These are phyloP conservation scores for Pyrrhia umbra DNA, from an alignment of 2,888 invertebrate species.

Conservation along the genomic window DNA sequence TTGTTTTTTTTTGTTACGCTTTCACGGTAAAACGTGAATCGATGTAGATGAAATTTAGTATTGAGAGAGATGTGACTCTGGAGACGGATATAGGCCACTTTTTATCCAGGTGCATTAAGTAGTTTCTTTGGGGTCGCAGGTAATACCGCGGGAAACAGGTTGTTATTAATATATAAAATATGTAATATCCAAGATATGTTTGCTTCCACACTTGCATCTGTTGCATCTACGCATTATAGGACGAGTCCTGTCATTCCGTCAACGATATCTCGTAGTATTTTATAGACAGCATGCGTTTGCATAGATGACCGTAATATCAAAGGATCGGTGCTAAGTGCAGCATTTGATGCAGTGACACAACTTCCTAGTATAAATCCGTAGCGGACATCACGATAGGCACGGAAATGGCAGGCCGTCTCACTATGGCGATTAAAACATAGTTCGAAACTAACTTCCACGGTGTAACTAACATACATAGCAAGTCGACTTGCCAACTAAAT, in stretches of 20 bases:
- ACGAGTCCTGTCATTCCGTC: neutral
- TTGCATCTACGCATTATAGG: no score
- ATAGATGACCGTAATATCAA: neutral
- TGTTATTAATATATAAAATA: no score
- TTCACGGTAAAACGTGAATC: no score
- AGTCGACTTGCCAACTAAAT: constrained; percentile 28
- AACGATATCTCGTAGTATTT: neutral
- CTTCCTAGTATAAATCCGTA: constrained; percentile 22
- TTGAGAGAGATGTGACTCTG: no score
- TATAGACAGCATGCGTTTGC: neutral
- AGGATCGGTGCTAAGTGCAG: constrained; percentile 26
- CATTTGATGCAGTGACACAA: constrained; percentile 24
- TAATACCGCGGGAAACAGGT: no score
- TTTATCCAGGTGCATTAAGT: no score
- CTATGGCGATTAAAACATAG: neutral
- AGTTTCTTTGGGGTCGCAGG: no score
- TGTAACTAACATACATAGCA: constrained; percentile 11
- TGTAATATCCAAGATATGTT: no score
- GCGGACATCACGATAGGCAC: neutral
- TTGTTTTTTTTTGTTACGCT: no score
- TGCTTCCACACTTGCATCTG: neutral
- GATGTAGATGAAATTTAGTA: no score
- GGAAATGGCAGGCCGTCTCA: constrained; percentile 7
- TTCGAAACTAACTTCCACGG: constrained; percentile 1
- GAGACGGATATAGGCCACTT: no score